These are phyloP conservation scores for Choreutis nemorana DNA, from an alignment of 2,888 invertebrate species.

Conservation along the genomic window DNA sequence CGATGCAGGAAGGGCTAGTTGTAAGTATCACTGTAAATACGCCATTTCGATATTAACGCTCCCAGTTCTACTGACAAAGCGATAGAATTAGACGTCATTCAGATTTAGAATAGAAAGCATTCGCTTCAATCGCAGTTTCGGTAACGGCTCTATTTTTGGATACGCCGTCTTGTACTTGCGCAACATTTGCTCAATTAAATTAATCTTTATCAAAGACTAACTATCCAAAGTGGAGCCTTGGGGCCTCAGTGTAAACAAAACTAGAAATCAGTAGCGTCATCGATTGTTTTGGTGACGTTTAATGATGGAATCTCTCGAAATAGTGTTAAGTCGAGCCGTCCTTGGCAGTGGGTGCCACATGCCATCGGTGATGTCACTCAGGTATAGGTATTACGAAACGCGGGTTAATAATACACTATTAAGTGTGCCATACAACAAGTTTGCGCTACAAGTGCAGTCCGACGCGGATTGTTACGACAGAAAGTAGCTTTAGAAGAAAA, in stretches of 20 bases:
- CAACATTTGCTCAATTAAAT: slow-evolving; percentile 6
- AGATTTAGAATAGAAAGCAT: slow-evolving; percentile 23
- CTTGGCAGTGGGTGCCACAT: neutral
- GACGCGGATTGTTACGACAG: too few relatives aligned
- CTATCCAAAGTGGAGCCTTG: slow-evolving; percentile 6
- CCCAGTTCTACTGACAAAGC: slow-evolving; percentile 16
- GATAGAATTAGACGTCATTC: slow-evolving; percentile 14
- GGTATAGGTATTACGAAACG: slow-evolving; percentile 33
- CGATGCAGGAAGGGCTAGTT: slow-evolving; percentile 76
- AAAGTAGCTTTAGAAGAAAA: too few relatives aligned
- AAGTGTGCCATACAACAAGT: too few relatives aligned
- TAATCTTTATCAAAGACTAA: too few relatives aligned
- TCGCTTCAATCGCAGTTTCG: slow-evolving; percentile 10
- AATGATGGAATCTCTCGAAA: neutral
- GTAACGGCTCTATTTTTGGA: slow-evolving; percentile 18
- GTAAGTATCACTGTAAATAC: slow-evolving; percentile 63
- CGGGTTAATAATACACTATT: slow-evolving; percentile 43
- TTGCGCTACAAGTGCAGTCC: too few relatives aligned
- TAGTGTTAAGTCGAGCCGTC: neutral
- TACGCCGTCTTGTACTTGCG: slow-evolving; percentile 12
- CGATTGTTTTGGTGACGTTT: neutral
- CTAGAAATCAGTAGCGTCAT: slow-evolving; percentile 25
- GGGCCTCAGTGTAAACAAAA: slow-evolving; percentile 36
- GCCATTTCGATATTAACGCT: slow-evolving; percentile 17
- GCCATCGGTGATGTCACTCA: slow-evolving; percentile 42